These are phyloP conservation scores for Trinorchestia longiramus DNA, from an alignment of 1,140 invertebrate genomes.

Conservation along the genomic window DNA sequence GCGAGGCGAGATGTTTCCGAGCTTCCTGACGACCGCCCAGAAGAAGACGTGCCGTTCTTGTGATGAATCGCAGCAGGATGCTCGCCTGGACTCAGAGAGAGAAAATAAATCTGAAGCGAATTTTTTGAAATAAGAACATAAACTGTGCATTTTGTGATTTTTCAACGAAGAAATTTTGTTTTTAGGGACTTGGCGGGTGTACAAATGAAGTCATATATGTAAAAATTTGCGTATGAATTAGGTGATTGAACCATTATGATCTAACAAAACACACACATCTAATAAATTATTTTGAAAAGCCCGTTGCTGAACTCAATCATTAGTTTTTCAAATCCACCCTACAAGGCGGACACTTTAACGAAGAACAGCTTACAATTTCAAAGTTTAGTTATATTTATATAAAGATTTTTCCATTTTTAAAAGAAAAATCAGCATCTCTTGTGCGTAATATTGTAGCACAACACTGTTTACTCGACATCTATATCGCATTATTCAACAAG, in stretches of 20 bases:
- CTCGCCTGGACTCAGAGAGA: slow-evolving; percentile 56
- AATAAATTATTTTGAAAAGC: too few relatives aligned
- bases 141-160: not conserved
- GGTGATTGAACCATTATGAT: not conserved
- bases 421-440: too few relatives aligned
- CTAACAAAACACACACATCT: too few relatives aligned
- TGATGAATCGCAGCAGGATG: slow-evolving; percentile 64
- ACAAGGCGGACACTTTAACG: too few relatives aligned
- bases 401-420: too few relatives aligned
- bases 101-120: not conserved
- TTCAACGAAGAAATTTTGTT: not conserved
- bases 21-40: slow-evolving; percentile 65
- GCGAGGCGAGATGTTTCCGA: not conserved
- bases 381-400: too few relatives aligned
- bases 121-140: not conserved
- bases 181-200: not conserved
- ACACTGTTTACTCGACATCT: too few relatives aligned
- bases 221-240: not conserved
- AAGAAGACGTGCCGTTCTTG: slow-evolving; percentile 70
- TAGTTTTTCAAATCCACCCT: too few relatives aligned
- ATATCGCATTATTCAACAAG: too few relatives aligned
- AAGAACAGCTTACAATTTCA: too few relatives aligned
- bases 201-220: not conserved
- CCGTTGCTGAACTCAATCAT: too few relatives aligned
- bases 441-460: too few relatives aligned